These are phyloP conservation scores for Coenobita brevimanus DNA, from an alignment of 1,140 invertebrate genomes.

Conservation along the genomic window DNA sequence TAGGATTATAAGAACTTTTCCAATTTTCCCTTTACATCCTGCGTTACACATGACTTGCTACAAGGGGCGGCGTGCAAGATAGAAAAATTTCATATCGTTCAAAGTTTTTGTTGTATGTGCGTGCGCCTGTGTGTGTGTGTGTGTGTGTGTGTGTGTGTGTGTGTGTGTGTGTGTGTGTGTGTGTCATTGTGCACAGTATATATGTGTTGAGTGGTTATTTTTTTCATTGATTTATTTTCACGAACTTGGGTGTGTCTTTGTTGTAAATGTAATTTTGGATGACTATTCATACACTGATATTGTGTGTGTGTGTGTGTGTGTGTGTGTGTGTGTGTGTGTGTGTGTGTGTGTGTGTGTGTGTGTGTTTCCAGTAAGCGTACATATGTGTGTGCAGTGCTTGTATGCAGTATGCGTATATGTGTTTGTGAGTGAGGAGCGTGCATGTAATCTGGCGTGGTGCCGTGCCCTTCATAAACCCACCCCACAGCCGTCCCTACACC, in stretches of 20 bases:
- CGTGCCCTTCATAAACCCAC: not conserved
- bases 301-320: constrained; percentile 7
- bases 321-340: not conserved
- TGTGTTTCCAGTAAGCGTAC: not conserved
- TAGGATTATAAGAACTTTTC: constrained; percentile 66
- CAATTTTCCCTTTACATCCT: constrained; percentile 66
- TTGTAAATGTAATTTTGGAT: no score
- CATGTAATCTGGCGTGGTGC: not conserved
- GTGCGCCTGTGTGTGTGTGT: not conserved
- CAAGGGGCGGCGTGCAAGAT: constrained; percentile 53
- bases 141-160: not conserved
- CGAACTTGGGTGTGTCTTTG: no score
- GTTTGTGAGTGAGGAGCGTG: not conserved
- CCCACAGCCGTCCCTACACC: no score
- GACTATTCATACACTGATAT: no score
- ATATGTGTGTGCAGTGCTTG: constrained; percentile 25
- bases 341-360: not conserved
- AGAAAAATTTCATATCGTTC: constrained; percentile 62
- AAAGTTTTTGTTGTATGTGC: not conserved
- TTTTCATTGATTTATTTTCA: no score
- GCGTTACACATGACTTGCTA: constrained; percentile 64
- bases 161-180: constrained; percentile 16
- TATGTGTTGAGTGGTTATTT: no score
- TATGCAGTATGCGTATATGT: constrained; percentile 31
- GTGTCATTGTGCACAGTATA: no score